Evolutionary conservation across 2,888 invertebrate genomes (phyloP).

Genomic region (Spialia ferax): DNA sequence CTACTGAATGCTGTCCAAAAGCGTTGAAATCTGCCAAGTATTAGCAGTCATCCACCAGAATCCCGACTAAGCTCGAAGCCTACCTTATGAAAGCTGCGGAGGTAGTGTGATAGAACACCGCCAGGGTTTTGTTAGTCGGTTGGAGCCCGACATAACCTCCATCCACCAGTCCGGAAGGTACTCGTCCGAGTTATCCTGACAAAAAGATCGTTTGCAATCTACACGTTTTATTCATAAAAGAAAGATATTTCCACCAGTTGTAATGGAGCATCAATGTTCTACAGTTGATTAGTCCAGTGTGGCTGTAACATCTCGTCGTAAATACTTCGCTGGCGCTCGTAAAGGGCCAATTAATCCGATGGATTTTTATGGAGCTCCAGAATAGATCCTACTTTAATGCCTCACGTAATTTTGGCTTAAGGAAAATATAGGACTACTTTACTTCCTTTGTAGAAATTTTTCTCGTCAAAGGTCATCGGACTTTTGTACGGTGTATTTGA

Average conservation of each 20-base stretch:
- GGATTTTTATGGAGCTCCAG: constrained; percentile 31
- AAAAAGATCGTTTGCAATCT: no score
- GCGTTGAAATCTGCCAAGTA: no score
- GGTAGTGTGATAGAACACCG: no score
- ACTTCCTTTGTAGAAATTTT: not conserved
- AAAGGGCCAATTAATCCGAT: constrained; percentile 62
- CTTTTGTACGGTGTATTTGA: not conserved
- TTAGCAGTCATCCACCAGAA: no score
- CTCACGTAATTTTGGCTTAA: constrained; percentile 12
- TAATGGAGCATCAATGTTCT: not conserved
- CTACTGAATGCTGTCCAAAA: no score
- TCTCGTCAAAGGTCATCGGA: not conserved
- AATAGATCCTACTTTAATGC: constrained; percentile 32
- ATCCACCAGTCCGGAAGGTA: no score
- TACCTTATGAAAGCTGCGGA: no score
- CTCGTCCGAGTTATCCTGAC: no score
- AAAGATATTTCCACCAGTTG: not conserved
- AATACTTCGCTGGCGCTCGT: constrained; percentile 48
- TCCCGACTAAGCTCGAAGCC: no score
- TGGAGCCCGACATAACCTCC: no score
- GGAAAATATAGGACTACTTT: constrained; percentile 12
- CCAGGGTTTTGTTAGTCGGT: no score
- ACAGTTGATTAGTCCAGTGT: constrained; percentile 23
- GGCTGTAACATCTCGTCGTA: constrained; percentile 38
- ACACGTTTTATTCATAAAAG: no score